Evolutionary conservation across 2,113 vertebrate genomes (phyloP).

Genomic region (Prunella himalayana): DNA sequence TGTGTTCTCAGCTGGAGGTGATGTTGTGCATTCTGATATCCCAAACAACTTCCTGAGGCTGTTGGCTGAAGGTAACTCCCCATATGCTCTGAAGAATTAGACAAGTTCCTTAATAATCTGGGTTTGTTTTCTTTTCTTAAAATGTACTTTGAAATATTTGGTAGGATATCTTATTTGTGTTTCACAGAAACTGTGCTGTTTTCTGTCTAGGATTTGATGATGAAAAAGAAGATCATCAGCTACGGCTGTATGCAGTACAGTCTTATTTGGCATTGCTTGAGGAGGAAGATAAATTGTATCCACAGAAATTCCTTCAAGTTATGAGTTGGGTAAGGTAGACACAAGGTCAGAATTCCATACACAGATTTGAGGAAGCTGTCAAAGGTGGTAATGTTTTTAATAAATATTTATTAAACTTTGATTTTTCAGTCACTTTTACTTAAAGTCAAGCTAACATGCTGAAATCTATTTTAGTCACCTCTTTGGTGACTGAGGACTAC

Average conservation of each 20-base stretch:
- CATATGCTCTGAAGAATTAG: background rate
- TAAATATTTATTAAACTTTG: background rate
- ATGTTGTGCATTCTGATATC: constrained; percentile 87
- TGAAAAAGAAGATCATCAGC: constrained; percentile 79
- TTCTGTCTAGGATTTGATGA: constrained; percentile 79
- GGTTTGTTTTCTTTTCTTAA: background rate
- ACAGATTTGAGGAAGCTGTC: background rate
- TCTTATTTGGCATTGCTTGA: constrained; percentile 83
- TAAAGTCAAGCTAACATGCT: background rate
- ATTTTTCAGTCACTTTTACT: background rate
- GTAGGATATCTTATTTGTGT: background rate
- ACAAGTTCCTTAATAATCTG: background rate
- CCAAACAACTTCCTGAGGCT: constrained; percentile 89
- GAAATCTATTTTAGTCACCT: background rate
- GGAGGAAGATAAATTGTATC: constrained; percentile 77
- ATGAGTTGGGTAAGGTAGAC: constrained; percentile 91
- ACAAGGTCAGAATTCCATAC: background rate
- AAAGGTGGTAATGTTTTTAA: background rate
- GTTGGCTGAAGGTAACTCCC: constrained; percentile 80
- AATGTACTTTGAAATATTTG: background rate
- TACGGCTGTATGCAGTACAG: constrained; percentile 85
- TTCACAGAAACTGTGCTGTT: background rate
- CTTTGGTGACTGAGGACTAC: background rate
- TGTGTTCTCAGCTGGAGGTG: constrained; percentile 89
- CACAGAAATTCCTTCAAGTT: constrained; percentile 93